A percentile compares a stretch with the other conserved stretches of the same genome.
phyloP scores from a whole-genome alignment of 2,113 vertebrate genomes.

The Bujurquina vittata region DNA sequence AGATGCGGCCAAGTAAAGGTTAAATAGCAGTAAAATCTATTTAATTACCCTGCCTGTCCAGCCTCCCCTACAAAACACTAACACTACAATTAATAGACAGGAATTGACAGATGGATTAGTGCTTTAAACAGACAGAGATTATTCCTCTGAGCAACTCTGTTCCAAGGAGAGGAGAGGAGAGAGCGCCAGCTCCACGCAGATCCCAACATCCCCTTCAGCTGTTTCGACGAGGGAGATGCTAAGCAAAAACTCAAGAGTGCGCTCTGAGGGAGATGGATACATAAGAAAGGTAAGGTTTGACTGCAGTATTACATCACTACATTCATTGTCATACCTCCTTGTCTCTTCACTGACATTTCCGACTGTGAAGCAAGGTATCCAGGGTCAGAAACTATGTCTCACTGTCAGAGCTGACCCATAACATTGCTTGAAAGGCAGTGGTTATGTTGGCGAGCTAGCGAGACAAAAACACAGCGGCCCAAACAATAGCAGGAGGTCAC shows the following conservation, averaged over 20 bases:
- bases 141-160: conserved; percentile 40
- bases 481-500: conserved; percentile 76
- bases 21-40: conserved; percentile 47
- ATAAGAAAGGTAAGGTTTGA: conserved; percentile 35
- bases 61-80: conserved; percentile 36
- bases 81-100: conserved; percentile 56
- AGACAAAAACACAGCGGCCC: conserved; percentile 67
- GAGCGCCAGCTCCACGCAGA: conserved; percentile 15
- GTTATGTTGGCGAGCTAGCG: conserved; percentile 65
- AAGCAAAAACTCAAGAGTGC: conserved; percentile 5
- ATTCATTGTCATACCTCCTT: conserved; percentile 18
- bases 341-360: conserved; percentile 55
- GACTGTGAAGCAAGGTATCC: conserved; percentile 43
- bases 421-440: conserved; percentile 62
- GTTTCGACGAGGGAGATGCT: conserved; percentile 23
- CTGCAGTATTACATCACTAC: conserved; percentile 65
- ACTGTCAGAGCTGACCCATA: conserved; percentile 56
- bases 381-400: conserved; percentile 62
- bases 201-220: conserved; percentile 4
- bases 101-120: conserved; percentile 62
- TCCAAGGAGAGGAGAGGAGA: conserved; percentile 23
- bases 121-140: conserved; percentile 58
- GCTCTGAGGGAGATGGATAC: conserved; percentile 8
- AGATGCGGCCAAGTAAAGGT: conserved; percentile 37
- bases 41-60: conserved; percentile 33